These are phyloP conservation scores for Dryoscopus gambensis DNA, from an alignment of 2,113 vertebrate genomes.

Conservation along the genomic window DNA sequence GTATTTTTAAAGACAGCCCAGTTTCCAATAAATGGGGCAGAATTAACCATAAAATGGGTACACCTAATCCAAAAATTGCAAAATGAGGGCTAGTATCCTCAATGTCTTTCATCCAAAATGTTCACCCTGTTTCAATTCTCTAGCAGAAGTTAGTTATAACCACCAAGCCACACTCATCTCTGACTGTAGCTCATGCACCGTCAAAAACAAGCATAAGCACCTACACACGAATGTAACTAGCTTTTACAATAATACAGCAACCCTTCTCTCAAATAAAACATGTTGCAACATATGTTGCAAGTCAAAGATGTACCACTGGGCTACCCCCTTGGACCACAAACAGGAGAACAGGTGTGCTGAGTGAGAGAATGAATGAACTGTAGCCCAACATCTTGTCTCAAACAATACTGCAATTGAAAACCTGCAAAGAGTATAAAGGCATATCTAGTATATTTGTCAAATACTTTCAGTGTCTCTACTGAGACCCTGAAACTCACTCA, in stretches of 20 bases:
- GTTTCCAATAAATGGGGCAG: background rate
- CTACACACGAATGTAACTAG: fast-evolving
- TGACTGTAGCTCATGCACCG: background rate
- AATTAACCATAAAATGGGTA: background rate
- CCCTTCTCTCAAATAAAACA: background rate
- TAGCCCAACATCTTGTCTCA: background rate
- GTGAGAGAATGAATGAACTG: background rate
- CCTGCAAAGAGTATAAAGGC: background rate
- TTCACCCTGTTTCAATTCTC: background rate
- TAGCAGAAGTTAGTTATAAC: background rate
- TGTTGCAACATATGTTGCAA: background rate
- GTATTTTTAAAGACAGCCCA: background rate
- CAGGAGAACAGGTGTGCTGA: background rate
- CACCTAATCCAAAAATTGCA: background rate
- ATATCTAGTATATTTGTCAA: background rate
- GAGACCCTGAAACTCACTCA: too few species aligned
- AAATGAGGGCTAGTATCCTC: background rate
- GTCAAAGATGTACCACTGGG: background rate
- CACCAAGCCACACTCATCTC: background rate
- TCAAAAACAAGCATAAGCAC: background rate
- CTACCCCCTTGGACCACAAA: background rate
- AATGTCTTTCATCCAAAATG: background rate
- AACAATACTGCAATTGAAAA: background rate
- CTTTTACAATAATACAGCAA: background rate
- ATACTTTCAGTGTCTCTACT: background rate